Evolutionary conservation across 2,888 invertebrate genomes (phyloP).

Genomic region (Cylloceria caligata): DNA sequence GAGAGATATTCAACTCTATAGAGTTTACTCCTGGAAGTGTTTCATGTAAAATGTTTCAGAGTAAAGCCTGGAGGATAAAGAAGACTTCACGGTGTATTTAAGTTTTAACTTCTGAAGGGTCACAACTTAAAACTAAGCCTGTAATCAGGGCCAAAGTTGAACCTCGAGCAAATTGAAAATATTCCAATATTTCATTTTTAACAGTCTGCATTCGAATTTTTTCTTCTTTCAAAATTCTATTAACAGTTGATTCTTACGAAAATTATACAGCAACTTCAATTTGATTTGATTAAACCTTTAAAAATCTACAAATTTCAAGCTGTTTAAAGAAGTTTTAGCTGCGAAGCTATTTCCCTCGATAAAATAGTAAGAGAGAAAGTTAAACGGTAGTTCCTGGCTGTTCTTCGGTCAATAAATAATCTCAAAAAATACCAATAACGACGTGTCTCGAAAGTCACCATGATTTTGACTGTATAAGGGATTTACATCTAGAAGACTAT

Average conservation of each 20-base stretch:
- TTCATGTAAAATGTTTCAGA: conserved; percentile 3
- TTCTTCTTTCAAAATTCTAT: no score
- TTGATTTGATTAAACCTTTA: no score
- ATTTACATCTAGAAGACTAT: conserved; percentile 26
- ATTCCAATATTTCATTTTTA: background rate
- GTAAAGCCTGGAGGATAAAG: background rate
- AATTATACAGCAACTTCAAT: no score
- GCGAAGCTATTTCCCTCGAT: conserved; percentile 3
- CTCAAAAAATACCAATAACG: background rate
- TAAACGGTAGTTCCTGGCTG: background rate
- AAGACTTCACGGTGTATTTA: conserved; percentile 6
- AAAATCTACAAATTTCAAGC: background rate
- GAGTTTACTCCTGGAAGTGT: background rate
- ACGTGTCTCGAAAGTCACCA: background rate
- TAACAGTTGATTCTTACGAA: no score
- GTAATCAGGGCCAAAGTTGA: conserved; percentile 3
- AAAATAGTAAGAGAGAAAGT: conserved; percentile 6
- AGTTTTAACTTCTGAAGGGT: background rate
- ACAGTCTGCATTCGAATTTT: background rate
- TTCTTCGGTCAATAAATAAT: conserved; percentile 11
- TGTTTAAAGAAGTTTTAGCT: background rate
- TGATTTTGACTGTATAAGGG: conserved; percentile 4
- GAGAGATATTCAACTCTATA: conserved; percentile 9
- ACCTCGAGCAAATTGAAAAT: background rate
- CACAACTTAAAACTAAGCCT: background rate